phyloP scores from a whole-genome alignment of 2,113 vertebrate genomes.

The Ellobius talpinus region DNA sequence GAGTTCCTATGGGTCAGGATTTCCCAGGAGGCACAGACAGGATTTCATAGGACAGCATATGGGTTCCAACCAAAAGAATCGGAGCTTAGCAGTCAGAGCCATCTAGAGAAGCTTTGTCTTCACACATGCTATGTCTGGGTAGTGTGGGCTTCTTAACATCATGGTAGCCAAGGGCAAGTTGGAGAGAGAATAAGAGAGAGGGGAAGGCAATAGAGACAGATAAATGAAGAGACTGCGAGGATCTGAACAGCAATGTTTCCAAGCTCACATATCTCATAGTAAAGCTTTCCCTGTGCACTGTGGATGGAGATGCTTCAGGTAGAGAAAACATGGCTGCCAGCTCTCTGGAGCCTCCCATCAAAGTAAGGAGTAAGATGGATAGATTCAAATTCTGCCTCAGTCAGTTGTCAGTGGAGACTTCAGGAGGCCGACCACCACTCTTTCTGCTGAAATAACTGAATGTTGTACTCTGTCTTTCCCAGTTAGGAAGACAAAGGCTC shows the following conservation, averaged over 20 bases:
- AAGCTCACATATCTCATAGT: background rate
- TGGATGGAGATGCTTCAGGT: fast-evolving
- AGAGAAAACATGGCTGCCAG: fast-evolving
- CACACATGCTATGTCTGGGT: background rate
- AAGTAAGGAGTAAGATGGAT: background rate
- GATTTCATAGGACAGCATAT: background rate
- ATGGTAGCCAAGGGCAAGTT: background rate
- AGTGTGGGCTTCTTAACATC: background rate
- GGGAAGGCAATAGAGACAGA: background rate
- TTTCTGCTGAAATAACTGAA: background rate
- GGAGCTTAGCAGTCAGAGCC: background rate
- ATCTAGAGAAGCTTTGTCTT: background rate
- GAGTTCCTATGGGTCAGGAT: background rate
- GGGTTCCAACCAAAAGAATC: background rate
- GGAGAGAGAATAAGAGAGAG: background rate
- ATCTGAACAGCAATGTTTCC: background rate
- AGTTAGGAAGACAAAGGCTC: background rate
- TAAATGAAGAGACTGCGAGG: background rate
- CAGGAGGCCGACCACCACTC: no score
- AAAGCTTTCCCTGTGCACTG: background rate
- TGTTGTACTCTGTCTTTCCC: background rate
- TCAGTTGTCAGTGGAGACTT: background rate
- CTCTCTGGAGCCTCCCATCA: background rate
- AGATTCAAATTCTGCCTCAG: background rate
- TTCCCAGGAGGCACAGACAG: background rate